phyloP scores from a whole-genome alignment of 1,140 invertebrate genomes.

The Pseudachorutes palmiensis region DNA sequence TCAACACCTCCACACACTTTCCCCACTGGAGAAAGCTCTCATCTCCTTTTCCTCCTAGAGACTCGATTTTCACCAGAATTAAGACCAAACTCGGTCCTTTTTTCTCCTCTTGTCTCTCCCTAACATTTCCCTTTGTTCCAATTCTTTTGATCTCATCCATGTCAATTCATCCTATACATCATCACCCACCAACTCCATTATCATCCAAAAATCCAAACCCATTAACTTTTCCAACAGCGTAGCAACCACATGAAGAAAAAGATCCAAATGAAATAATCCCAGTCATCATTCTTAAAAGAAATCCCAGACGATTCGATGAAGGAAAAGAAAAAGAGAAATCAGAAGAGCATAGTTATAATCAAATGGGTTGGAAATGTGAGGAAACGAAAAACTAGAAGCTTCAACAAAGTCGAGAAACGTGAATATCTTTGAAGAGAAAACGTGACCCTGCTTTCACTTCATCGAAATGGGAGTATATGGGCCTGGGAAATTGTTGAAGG shows the following conservation, averaged over 20 bases:
- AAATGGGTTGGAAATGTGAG: too few relatives aligned
- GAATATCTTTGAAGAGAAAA: too few relatives aligned
- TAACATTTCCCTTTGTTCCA: conserved; percentile 4
- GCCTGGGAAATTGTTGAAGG: background rate
- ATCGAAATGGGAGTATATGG: background rate
- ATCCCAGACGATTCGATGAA: too few relatives aligned
- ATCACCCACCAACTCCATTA: background rate
- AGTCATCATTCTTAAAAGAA: too few relatives aligned
- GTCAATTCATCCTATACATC: background rate
- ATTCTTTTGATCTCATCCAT: conserved; percentile 8
- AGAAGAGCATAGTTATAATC: too few relatives aligned
- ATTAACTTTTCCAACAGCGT: conserved; percentile 3
- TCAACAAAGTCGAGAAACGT: too few relatives aligned
- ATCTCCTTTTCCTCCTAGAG: background rate
- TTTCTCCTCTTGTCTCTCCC: background rate
- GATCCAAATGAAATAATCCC: too few relatives aligned
- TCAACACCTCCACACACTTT: background rate
- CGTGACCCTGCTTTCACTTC: conserved; percentile 6
- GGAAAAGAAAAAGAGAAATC: too few relatives aligned
- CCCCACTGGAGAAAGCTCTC: background rate
- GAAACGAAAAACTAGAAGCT: too few relatives aligned
- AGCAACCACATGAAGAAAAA: too few relatives aligned
- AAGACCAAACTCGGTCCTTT: background rate
- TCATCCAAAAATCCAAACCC: background rate
- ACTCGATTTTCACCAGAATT: conserved; percentile 17